Base-by-base conservation (phyloP, 2,888 invertebrate species). In the Heliconius charithonia region DNA sequence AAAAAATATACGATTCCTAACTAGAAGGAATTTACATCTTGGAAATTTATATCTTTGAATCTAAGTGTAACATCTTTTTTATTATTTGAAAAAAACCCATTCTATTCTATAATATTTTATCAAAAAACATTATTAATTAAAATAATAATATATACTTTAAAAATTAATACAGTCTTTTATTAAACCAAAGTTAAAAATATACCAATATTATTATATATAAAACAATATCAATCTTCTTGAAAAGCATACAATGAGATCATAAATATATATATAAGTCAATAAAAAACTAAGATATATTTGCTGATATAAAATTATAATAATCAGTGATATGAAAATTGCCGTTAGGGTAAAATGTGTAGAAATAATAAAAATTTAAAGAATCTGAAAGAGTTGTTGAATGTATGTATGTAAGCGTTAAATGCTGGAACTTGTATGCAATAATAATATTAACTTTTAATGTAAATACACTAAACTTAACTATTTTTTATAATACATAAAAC, bases 131-230 rank as follows among this genome's bases (percentile, higher is more conserved):
- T 41, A 41, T 12, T 41, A 13, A 32, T 22, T 66, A 66, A 45
- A 45, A 45, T 45, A 45, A 45, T 45, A 45, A 56, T 56, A 56
- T 56, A 9, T 56, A 56, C 9, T 32, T 32, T 2, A 66, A 19
- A 67, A 67, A 41, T 22, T 32, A 66, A 41, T 41, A 37, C 66
- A 67, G 67, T 67, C 67, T 67, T 67, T 41, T 41, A 41, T 41
- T 67, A 25, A 41, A 67, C 41, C 25, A 67, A 41, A 41, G 41
- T 25, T 6, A 41, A 25, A 22, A 67, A 41, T 67, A 67, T 41
- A 41, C 13, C n/a, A 41, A 67, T 37, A 67, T n/a, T 29, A 29
- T n/a, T 41, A 67, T 41, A 67, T 41, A 41, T 22, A 67, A n/a
- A 67, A 67, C 41, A 25, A 41, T 25, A 25, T 25, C 41, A 41